These are phyloP conservation scores for Ictalurus furcatus DNA, from an alignment of 2,113 vertebrate species.

Conservation along the genomic window DNA sequence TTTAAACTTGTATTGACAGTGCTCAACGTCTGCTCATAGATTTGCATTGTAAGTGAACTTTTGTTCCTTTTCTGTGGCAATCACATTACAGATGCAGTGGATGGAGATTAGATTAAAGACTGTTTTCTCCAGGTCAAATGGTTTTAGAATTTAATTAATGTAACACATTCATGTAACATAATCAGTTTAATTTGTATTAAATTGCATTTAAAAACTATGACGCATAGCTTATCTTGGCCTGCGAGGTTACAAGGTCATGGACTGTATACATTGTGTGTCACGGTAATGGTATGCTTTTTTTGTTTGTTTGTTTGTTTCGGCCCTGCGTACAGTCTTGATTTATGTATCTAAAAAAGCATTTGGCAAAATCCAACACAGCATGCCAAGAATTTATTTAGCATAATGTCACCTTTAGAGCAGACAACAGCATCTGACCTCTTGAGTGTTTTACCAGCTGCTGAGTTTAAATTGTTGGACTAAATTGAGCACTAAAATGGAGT, in stretches of 20 bases:
- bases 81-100: neutral
- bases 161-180: neutral
- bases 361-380: neutral
- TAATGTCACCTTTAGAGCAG: neutral
- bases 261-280: neutral
- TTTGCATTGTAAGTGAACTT: neutral
- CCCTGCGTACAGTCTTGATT: neutral
- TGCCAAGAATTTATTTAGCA: neutral
- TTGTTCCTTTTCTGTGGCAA: neutral
- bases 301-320: neutral
- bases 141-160: neutral
- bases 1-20: neutral
- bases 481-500: neutral
- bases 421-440: neutral
- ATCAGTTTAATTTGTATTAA: neutral
- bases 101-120: neutral
- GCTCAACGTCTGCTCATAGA: neutral
- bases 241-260: neutral
- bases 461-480: neutral
- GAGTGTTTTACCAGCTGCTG: neutral
- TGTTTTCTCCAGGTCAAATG: neutral
- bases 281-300: neutral
- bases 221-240: neutral
- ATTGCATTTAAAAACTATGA: neutral
- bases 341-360: neutral